These are phyloP conservation scores for Carassius gibelio DNA, from an alignment of 2,113 vertebrate genomes.

Conservation along the genomic window DNA sequence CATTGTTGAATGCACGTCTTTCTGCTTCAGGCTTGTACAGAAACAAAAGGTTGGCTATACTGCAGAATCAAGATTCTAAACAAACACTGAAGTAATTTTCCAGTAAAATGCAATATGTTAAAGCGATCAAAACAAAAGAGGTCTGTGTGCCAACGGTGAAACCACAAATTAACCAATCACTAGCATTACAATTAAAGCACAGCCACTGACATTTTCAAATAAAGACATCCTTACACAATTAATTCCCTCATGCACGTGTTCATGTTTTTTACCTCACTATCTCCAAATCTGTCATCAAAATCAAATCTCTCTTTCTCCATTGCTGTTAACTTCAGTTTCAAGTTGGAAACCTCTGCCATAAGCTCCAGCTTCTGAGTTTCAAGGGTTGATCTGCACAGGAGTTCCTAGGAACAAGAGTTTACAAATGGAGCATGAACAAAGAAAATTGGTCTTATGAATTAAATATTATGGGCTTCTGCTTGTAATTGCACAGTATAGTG, in stretches of 20 bases:
- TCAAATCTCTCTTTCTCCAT: slow-evolving; percentile 87
- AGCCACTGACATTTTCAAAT: slow-evolving; percentile 12
- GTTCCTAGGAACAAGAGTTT: slow-evolving; percentile 77
- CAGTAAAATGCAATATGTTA: slow-evolving; percentile 10
- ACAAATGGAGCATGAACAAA: not conserved
- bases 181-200: not conserved
- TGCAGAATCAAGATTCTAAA: slow-evolving; percentile 17
- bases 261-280: slow-evolving; percentile 83
- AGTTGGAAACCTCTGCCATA: slow-evolving; percentile 90
- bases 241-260: not conserved
- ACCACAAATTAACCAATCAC: slow-evolving; percentile 8
- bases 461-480: not conserved
- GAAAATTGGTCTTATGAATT: not conserved
- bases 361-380: slow-evolving; percentile 95
- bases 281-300: slow-evolving; percentile 86
- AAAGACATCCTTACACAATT: not conserved
- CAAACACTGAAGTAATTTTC: slow-evolving; percentile 18
- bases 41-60: slow-evolving; percentile 46
- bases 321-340: slow-evolving; percentile 88
- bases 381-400: slow-evolving; percentile 87
- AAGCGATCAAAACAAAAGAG: not conserved
- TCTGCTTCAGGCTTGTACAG: slow-evolving; percentile 24
- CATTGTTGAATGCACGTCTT: slow-evolving; percentile 10
- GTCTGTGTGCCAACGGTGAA: not conserved
- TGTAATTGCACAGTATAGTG: not conserved